Conservation (phyloP, 2,797 vertebrate species). For the Coregonus suidteri region DNA sequence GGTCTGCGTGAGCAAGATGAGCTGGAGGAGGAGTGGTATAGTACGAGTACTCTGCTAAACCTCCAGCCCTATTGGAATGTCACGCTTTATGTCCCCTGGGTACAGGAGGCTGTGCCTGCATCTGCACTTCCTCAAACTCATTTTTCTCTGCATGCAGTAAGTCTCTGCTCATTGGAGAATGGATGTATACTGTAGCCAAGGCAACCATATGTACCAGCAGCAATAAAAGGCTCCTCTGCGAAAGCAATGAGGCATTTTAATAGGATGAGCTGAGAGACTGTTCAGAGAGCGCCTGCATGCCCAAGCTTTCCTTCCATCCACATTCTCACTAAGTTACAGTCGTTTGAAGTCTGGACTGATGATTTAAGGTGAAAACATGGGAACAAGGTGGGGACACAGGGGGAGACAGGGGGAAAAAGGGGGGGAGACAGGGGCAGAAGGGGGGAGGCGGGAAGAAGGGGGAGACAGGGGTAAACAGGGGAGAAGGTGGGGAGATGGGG, state of each 20-base stretch:
- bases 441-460: slow-evolving; percentile 12
- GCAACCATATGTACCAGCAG: slow-evolving; percentile 64
- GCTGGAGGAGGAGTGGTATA: too few relatives aligned
- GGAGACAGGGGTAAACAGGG: too few relatives aligned
- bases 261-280: slow-evolving; percentile 66
- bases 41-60: too few relatives aligned
- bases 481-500: too few relatives aligned
- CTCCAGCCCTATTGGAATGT: slow-evolving; percentile 51
- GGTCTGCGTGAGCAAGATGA: too few relatives aligned
- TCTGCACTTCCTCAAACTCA: slow-evolving; percentile 65
- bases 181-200: slow-evolving; percentile 65
- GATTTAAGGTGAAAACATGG: slow-evolving; percentile 64
- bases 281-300: slow-evolving; percentile 48
- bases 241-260: slow-evolving; percentile 76
- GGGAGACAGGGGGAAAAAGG: slow-evolving; percentile 45
- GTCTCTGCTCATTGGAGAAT: slow-evolving; percentile 61
- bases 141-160: slow-evolving; percentile 56
- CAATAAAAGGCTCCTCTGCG: slow-evolving; percentile 56
- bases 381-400: slow-evolving; percentile 24
- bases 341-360: slow-evolving; percentile 63
- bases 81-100: slow-evolving; percentile 60
- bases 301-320: background rate
- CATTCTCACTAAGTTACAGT: slow-evolving; percentile 36
- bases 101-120: slow-evolving; percentile 24
- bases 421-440: slow-evolving; percentile 9